Percentiles rank a stretch among this genome's conserved stretches.
Conservation (phyloP, 1,140 invertebrate species). For the Scaptomyza montana region DNA sequence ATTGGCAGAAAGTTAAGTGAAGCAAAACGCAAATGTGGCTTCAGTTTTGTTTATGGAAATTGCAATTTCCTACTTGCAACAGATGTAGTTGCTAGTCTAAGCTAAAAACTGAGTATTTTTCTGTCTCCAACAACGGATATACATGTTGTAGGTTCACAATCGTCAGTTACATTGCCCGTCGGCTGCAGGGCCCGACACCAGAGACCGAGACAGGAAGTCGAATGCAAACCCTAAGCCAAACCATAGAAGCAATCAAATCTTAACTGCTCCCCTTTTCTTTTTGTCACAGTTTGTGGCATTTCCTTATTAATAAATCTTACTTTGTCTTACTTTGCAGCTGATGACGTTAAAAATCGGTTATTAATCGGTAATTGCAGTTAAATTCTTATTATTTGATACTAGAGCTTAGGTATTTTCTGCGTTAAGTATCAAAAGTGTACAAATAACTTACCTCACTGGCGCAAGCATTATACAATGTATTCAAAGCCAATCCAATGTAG, state of each 20-base stretch:
- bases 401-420: too few relatives aligned
- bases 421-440: not conserved
- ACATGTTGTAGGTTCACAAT: slow-evolving; percentile 36
- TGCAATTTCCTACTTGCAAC: slow-evolving; percentile 58
- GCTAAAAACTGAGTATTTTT: slow-evolving; percentile 30
- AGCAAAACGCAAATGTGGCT: slow-evolving; percentile 23
- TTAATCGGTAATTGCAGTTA: too few relatives aligned
- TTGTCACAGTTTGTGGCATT: slow-evolving; percentile 12
- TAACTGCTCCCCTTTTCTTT: slow-evolving; percentile 11
- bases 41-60: slow-evolving; percentile 55
- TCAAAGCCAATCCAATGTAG: slow-evolving; percentile 60
- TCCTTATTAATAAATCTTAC: slow-evolving; percentile 19
- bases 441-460: slow-evolving; percentile 67
- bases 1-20: slow-evolving; percentile 34
- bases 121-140: not conserved
- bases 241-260: slow-evolving; percentile 66
- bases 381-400: too few relatives aligned
- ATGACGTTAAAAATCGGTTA: slow-evolving; percentile 25
- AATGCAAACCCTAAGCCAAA: slow-evolving; percentile 28
- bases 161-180: slow-evolving; percentile 34
- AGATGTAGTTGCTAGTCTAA: slow-evolving; percentile 28
- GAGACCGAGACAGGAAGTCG: slow-evolving; percentile 26
- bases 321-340: slow-evolving; percentile 57
- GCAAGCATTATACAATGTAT: slow-evolving; percentile 66
- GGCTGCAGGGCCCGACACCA: not conserved